Base-by-base conservation (phyloP, 2,888 invertebrate species). In the Adelphocoris suturalis region DNA sequence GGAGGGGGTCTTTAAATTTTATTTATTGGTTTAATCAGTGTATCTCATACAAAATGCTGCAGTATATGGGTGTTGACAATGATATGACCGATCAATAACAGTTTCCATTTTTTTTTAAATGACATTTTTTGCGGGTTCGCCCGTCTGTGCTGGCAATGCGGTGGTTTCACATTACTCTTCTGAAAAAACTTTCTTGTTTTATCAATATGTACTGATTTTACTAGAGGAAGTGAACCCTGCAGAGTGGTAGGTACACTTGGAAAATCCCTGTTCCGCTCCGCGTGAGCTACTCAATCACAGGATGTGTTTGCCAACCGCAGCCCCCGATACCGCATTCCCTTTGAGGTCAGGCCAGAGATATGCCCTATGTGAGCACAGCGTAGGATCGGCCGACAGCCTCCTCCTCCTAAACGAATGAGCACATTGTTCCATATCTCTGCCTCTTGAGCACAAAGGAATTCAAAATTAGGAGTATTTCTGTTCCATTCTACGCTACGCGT, bases 221-320 rank as follows among this genome's bases (percentile, higher is more conserved):
- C 37, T 37, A 37, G 37, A 68, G 23, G 68, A 68, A 68, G 68
- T 68, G 68, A 68, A 68, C 23, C 5, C 12, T 68, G 68, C 68
- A 68, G 68, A 68, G 68, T 23, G 68, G 68, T 23, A 23, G 68
- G 23, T 68, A 68, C 57, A 57, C 68, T 68, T 27, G 68, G 68
- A 68, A 68, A 68, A 68, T 27, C 68, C 23, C 27, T 68, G 68
- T 68, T 68, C 68, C 68, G 68, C 68, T 23, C 68, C 19, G 23
- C 13, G 68, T 19, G 68, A 68, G 68, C 19, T 23, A 23, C 68
- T 68, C 68, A 68, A 68, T 68, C 68, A 68, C 68, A 23, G 68
- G 68, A 68, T 68, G 68, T 68, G 68, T 68, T 68, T 68, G 68
- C 68, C 68, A 68, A 68, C 68, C 68, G 68, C 68, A 68, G 68